Base-by-base conservation (phyloP, 2,113 vertebrate species). In the Spheniscus mendiculus region DNA sequence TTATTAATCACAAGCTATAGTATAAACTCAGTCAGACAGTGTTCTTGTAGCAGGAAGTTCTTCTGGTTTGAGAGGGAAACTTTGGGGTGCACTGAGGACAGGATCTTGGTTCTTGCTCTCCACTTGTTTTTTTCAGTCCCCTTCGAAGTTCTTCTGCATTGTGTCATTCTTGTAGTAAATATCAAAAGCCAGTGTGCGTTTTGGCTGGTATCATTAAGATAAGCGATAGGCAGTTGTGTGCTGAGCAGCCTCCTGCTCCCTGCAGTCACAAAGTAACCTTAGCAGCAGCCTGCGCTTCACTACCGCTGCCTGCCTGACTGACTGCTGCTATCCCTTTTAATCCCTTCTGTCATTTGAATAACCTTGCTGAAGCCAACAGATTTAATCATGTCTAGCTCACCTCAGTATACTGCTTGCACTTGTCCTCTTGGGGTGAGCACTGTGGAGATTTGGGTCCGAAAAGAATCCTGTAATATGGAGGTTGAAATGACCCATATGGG, bases 261-360 rank as follows among this genome's bases (percentile, higher is more conserved):
- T 40, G 47, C 10, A 15, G 55, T 91, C 87, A 87, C 72, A 44
- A 23, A 76, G 30, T 59, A 67, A 76, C 93, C 84, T 76, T 29
- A 90, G 87, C 73, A 87, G 73, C 92, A 52, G 62, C 44, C 66
- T 55, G 61, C 2, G 5, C 66, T 70, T 83, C 36, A 4, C 61
- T 85, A 7, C 52, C 42, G 10, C 76, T 58, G 50, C 52, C 82
- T 50, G 58, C 10, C 5, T n/a, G 77, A 36, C 71, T 89, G n/a
- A 12, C 66, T 83, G 83, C 89, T 84, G 76, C 76, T 82, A 8
- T 79, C n/a, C 17, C 21, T 91, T 66, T 58, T 96, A 91, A 95
- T 94, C 87, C 71, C 49, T 72, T 87, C 84, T 82, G 61, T 83
- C 90, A 76, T 93, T 90, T 88, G 82, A 88, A 90, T 72, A 83